These are phyloP conservation scores for Oenanthe oenanthe DNA, from an alignment of 2,113 vertebrate species.

Conservation along the genomic window DNA sequence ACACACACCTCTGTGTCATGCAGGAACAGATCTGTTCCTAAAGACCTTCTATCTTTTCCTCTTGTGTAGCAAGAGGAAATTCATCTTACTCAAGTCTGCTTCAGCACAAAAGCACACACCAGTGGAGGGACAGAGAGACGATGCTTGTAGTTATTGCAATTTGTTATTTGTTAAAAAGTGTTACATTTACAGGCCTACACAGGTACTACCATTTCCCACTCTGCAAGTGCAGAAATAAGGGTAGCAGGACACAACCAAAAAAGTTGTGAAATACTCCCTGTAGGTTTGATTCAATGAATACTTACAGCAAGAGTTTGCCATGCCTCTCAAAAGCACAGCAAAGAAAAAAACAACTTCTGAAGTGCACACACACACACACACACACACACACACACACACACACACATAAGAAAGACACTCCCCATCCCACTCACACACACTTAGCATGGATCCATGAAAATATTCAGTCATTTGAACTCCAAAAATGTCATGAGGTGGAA, in stretches of 20 bases:
- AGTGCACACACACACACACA: rapidly evolving
- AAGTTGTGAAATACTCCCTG: neutral
- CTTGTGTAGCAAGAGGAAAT: neutral
- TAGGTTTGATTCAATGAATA: neutral
- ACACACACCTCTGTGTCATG: too few relatives aligned
- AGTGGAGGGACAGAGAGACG: neutral
- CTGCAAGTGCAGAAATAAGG: neutral
- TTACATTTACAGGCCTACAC: neutral
- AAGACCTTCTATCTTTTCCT: neutral
- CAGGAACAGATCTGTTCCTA: neutral
- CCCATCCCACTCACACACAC: neutral
- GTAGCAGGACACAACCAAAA: neutral
- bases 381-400: too few relatives aligned
- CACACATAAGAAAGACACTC: rapidly evolving
- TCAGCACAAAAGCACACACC: neutral
- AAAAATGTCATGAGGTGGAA: neutral
- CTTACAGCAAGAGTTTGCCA: neutral
- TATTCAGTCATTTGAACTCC: neutral
- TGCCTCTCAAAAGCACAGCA: neutral
- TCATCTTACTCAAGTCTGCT: neutral
- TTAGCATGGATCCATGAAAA: neutral
- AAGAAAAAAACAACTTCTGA: neutral
- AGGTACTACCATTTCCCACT: neutral
- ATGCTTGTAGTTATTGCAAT: neutral
- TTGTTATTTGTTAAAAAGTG: neutral